Evolutionary conservation across 1,140 invertebrate genomes (phyloP).

Genomic region (Chironomus tepperi): DNA sequence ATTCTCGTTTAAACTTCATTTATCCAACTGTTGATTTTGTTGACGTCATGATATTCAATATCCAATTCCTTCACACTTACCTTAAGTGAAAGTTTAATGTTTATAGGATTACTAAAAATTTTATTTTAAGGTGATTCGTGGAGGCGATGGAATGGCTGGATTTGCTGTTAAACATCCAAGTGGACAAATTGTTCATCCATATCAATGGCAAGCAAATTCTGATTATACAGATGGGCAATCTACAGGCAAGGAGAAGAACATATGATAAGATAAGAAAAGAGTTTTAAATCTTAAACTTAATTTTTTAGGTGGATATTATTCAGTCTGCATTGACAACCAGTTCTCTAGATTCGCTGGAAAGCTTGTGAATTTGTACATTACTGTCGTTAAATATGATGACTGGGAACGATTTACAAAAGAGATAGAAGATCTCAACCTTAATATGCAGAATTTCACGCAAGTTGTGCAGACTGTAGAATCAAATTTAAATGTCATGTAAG

Average conservation of each 20-base stretch:
- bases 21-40: constrained; percentile 24
- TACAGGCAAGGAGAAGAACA: constrained; percentile 37
- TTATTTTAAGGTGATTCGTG: constrained; percentile 60
- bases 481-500: constrained; percentile 71
- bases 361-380: constrained; percentile 86
- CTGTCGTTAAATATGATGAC: constrained; percentile 86
- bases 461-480: constrained; percentile 66
- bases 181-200: constrained; percentile 75
- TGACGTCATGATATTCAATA: constrained; percentile 23
- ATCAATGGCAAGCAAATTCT: constrained; percentile 76
- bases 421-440: constrained; percentile 75
- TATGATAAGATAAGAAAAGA: neutral
- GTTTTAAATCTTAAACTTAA: neutral
- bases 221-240: constrained; percentile 79
- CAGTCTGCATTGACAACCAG: constrained; percentile 92
- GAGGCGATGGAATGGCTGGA: constrained; percentile 86
- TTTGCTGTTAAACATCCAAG: constrained; percentile 81
- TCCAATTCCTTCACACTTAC: neutral
- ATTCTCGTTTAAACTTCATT: constrained; percentile 27
- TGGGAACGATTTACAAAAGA: constrained; percentile 90
- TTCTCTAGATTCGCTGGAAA: constrained; percentile 87
- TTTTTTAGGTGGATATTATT: constrained; percentile 64
- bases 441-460: constrained; percentile 85
- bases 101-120: constrained; percentile 11
- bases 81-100: constrained; percentile 22